A percentile compares a stretch with the other conserved stretches of the same genome.
phyloP scores from a whole-genome alignment of 2,797 vertebrate species.

The Lepidocolaptes lacrymiger region DNA sequence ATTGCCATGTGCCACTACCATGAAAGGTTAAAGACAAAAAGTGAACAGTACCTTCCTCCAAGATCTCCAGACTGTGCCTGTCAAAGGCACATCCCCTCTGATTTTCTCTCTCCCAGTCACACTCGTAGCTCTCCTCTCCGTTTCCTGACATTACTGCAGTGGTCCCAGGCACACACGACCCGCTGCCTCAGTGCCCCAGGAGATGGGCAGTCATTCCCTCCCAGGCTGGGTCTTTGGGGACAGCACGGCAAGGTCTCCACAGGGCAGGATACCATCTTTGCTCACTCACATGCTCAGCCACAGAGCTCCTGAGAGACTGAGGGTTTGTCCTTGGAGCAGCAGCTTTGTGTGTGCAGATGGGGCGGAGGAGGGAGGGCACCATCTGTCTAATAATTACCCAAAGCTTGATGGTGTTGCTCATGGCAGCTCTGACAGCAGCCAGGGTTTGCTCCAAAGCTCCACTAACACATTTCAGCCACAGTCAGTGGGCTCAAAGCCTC shows the following conservation, averaged over 20 bases:
- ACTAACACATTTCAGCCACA: background rate
- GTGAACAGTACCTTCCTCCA: conserved; percentile 82
- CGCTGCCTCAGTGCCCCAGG: background rate
- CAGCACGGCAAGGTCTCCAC: conserved; percentile 35
- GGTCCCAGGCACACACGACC: background rate
- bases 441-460: background rate
- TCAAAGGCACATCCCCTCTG: background rate
- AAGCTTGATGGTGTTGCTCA: background rate
- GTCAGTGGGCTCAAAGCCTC: background rate
- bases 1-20: background rate
- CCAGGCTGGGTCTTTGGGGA: background rate
- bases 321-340: background rate
- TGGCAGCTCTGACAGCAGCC: background rate
- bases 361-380: conserved; percentile 48
- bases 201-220: conserved; percentile 7
- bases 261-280: conserved; percentile 55
- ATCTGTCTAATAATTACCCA: conserved; percentile 54
- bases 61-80: conserved; percentile 64
- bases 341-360: background rate
- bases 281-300: conserved; percentile 58
- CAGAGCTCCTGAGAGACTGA: background rate
- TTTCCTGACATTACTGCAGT: conserved; percentile 76
- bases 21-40: background rate
- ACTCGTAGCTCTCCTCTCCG: conserved; percentile 81
- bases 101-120: conserved; percentile 62